Evolutionary conservation across 2,113 vertebrate genomes (phyloP).

Genomic region (Strix uralensis): DNA sequence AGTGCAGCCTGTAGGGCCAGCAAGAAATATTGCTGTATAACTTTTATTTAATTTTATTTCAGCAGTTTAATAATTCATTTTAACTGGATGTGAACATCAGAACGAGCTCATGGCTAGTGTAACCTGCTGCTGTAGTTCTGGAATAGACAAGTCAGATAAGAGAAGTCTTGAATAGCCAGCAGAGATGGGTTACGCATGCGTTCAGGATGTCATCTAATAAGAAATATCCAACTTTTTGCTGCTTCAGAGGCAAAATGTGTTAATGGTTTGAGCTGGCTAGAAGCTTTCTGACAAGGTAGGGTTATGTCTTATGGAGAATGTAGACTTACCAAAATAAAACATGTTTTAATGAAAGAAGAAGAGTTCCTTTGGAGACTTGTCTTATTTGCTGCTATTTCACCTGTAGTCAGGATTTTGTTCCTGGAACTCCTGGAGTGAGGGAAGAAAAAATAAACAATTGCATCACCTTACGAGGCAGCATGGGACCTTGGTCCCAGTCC

Average conservation of each 20-base stretch:
- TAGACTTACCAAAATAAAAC: not conserved
- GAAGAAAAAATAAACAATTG: not conserved
- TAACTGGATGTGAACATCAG: not conserved
- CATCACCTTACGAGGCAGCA: not conserved
- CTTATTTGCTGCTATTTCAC: not conserved
- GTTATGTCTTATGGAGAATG: not conserved
- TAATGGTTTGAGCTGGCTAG: not conserved
- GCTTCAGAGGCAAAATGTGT: not conserved
- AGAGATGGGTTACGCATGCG: rapidly evolving
- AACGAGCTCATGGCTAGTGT: not conserved
- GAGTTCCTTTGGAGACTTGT: not conserved
- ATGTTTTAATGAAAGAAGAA: rapidly evolving
- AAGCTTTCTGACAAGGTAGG: not conserved
- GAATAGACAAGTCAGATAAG: not conserved
- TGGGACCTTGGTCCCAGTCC: not conserved
- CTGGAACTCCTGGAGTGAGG: not conserved
- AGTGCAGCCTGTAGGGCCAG: constrained; percentile 32
- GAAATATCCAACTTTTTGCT: not conserved
- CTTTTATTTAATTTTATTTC: constrained; percentile 55
- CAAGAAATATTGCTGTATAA: constrained; percentile 39
- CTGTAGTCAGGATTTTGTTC: not conserved
- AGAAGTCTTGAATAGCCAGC: not conserved
- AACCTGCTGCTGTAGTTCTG: not conserved
- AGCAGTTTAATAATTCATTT: constrained; percentile 33
- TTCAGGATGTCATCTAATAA: not conserved